Conservation (phyloP, 2,888 invertebrate species). For the Mamestra brassicae region DNA sequence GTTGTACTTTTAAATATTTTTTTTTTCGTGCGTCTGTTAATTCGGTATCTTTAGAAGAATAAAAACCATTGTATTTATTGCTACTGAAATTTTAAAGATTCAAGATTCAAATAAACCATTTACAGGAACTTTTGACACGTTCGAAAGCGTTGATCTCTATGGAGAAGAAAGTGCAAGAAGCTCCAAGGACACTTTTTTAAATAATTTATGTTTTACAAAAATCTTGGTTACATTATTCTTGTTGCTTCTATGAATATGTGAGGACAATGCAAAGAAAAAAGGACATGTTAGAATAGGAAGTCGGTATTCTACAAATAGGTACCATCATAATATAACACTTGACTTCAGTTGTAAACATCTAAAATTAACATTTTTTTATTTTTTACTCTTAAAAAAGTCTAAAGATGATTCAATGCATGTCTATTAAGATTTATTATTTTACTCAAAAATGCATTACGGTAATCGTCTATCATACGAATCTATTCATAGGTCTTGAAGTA, state of each 20-base stretch:
- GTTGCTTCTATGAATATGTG: too few species aligned
- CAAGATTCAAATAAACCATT: too few species aligned
- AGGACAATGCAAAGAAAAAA: too few species aligned
- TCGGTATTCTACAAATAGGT: neutral
- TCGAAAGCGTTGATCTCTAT: too few species aligned
- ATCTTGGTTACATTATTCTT: too few species aligned
- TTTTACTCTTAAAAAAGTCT: neutral
- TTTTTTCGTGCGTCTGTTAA: neutral
- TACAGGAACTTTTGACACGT: too few species aligned
- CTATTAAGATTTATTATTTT: neutral
- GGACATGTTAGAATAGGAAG: neutral
- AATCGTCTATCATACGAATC: constrained; percentile 26
- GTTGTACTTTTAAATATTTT: neutral
- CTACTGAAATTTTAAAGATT: too few species aligned
- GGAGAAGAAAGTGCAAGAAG: too few species aligned
- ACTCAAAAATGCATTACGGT: neutral
- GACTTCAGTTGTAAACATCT: too few species aligned
- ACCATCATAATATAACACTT: neutral
- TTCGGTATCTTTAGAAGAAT: neutral
- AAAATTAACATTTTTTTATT: neutral
- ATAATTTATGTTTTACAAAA: too few species aligned
- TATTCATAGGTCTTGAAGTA: neutral
- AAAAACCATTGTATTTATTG: neutral
- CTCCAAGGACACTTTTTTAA: too few species aligned
- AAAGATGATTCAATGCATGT: neutral